phyloP scores from a whole-genome alignment of 2,113 vertebrate species.

The Caloenas nicobarica region DNA sequence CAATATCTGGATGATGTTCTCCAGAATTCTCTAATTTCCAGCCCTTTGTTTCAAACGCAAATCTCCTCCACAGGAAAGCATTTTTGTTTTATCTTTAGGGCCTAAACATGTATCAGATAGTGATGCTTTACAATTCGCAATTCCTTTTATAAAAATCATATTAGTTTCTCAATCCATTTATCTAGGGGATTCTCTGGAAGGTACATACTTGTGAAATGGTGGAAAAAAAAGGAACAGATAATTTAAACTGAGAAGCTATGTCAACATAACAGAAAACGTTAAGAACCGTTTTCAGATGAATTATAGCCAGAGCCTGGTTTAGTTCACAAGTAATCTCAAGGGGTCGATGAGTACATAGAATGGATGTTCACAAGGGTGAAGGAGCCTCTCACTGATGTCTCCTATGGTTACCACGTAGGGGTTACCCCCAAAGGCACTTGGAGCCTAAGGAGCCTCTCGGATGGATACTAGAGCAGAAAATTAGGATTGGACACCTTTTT shows the following conservation, averaged over 20 bases:
- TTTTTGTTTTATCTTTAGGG: neutral
- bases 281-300: neutral
- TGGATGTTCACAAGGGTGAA: neutral
- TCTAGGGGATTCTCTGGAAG: neutral
- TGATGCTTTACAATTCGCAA: neutral
- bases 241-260: neutral
- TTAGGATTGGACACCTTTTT: neutral
- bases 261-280: neutral
- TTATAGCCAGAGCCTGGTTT: neutral
- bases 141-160: neutral
- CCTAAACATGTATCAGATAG: neutral
- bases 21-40: neutral
- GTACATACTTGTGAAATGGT: neutral
- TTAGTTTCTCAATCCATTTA: neutral
- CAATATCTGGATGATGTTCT: neutral
- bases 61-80: neutral
- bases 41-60: neutral
- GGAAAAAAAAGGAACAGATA: neutral
- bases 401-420: accelerated
- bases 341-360: neutral
- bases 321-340: neutral
- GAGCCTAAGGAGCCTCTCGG: neutral
- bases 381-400: neutral
- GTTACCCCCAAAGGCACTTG: neutral
- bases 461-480: neutral